A percentile compares a stretch with the other conserved stretches of the same genome.
phyloP scores from a whole-genome alignment of 2,113 vertebrate genomes.

The Pangasianodon gigas region DNA sequence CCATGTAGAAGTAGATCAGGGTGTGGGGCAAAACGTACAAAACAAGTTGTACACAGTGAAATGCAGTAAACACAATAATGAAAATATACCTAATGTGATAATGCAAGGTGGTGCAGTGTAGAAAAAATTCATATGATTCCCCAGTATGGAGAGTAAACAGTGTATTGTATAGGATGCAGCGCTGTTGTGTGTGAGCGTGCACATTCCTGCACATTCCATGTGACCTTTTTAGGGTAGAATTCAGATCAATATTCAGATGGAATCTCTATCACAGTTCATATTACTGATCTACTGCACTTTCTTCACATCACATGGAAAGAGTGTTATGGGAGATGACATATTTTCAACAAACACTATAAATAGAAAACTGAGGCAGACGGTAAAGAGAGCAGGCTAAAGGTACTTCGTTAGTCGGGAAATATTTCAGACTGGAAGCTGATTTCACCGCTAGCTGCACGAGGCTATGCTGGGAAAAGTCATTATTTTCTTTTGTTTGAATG shows the following conservation, averaged over 20 bases:
- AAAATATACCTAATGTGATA: not conserved
- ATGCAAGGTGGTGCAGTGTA: not conserved
- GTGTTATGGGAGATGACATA: not conserved
- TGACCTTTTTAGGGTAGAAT: not conserved
- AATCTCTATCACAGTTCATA: not conserved
- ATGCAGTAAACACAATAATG: not conserved
- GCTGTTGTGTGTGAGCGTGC: not conserved
- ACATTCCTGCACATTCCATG: not conserved
- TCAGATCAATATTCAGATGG: not conserved
- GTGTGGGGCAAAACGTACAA: not conserved
- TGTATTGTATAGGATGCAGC: not conserved
- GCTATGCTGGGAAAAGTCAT: too few species aligned
- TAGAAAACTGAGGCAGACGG: not conserved
- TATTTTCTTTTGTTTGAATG: too few species aligned
- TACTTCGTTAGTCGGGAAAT: not conserved
- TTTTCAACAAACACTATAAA: not conserved
- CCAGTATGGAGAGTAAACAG: not conserved
- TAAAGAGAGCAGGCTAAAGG: not conserved
- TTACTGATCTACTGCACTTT: not conserved
- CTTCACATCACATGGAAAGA: not conserved
- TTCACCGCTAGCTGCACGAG: not conserved
- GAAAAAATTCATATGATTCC: not conserved
- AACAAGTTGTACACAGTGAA: not conserved
- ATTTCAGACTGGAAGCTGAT: not conserved
- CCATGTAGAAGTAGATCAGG: not conserved